A percentile compares a stretch with the other conserved stretches of the same genome.
These are phyloP conservation scores for Varroa destructor DNA, from an alignment of 1,140 invertebrate species.

Conservation along the genomic window DNA sequence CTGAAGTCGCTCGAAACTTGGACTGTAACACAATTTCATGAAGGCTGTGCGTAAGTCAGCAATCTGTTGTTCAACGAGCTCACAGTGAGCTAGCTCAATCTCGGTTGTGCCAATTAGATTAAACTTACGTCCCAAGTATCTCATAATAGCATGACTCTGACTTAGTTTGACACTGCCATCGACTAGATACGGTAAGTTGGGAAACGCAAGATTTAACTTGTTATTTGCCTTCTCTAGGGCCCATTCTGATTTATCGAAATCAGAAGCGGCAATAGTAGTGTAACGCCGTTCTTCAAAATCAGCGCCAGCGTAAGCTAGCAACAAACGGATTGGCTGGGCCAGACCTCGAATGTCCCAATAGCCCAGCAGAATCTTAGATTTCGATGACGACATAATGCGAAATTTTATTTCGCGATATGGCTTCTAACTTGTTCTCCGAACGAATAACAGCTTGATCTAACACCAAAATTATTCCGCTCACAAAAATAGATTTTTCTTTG, in stretches of 20 bases:
- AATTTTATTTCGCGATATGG: too few relatives aligned
- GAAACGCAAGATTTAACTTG: slow-evolving; percentile 38
- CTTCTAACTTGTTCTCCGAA: too few relatives aligned
- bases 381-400: too few relatives aligned
- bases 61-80: too few relatives aligned
- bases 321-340: slow-evolving; percentile 32
- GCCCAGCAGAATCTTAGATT: slow-evolving; percentile 12
- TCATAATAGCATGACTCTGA: slow-evolving; percentile 42
- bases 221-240: slow-evolving; percentile 36
- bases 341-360: slow-evolving; percentile 34
- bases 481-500: too few relatives aligned
- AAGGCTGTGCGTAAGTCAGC: too few relatives aligned
- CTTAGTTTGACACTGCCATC: slow-evolving; percentile 35
- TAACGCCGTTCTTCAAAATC: slow-evolving; percentile 33
- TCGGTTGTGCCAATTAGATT: slow-evolving; percentile 34
- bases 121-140: slow-evolving; percentile 43
- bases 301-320: slow-evolving; percentile 32
- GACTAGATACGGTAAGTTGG: slow-evolving; percentile 38
- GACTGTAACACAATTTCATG: too few relatives aligned
- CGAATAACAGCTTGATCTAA: too few relatives aligned
- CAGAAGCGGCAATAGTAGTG: slow-evolving; percentile 33
- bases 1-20: too few relatives aligned
- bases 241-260: slow-evolving; percentile 36
- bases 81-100: too few relatives aligned
- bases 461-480: too few relatives aligned